phyloP scores from a whole-genome alignment of 2,888 invertebrate species.

The Rhingia campestris region DNA sequence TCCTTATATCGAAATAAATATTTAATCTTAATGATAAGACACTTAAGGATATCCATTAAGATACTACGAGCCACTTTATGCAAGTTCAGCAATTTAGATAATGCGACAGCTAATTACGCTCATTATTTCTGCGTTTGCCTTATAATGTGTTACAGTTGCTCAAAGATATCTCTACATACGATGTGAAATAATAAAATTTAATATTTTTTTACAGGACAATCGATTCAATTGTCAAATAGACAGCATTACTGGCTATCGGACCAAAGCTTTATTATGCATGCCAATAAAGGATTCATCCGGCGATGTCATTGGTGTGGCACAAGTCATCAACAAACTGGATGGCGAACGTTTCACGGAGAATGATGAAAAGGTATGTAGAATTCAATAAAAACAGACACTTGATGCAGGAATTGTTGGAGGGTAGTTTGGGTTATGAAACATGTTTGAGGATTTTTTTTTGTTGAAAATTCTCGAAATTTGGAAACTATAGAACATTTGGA shows the following conservation, averaged over 20 bases:
- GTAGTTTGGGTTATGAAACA: too few relatives aligned
- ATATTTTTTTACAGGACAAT: conserved; percentile 86
- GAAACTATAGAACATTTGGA: too few relatives aligned
- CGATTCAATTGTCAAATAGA: conserved; percentile 97
- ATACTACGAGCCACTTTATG: conserved; percentile 5
- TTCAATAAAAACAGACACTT: too few relatives aligned
- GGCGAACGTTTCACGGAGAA: conserved; percentile 91
- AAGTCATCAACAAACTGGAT: conserved; percentile 95
- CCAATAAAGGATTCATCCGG: conserved; percentile 97
- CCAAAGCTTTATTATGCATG: conserved; percentile 96
- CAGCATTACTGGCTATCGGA: conserved; percentile 95
- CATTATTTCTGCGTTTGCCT: conserved; percentile 24
- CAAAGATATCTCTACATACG: too few relatives aligned
- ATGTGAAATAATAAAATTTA: neutral
- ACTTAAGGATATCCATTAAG: conserved; percentile 16
- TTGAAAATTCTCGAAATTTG: too few relatives aligned
- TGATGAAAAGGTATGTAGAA: conserved; percentile 87
- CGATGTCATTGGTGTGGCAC: conserved; percentile 98
- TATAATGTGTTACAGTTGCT: neutral
- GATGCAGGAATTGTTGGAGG: too few relatives aligned
- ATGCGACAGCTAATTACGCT: conserved; percentile 45
- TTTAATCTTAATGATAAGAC: conserved; percentile 42
- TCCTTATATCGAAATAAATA: conserved; percentile 47
- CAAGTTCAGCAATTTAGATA: conserved; percentile 39
- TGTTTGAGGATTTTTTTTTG: too few relatives aligned